phyloP scores from a whole-genome alignment of 2,888 invertebrate species.

The Limnephilus rhombicus region DNA sequence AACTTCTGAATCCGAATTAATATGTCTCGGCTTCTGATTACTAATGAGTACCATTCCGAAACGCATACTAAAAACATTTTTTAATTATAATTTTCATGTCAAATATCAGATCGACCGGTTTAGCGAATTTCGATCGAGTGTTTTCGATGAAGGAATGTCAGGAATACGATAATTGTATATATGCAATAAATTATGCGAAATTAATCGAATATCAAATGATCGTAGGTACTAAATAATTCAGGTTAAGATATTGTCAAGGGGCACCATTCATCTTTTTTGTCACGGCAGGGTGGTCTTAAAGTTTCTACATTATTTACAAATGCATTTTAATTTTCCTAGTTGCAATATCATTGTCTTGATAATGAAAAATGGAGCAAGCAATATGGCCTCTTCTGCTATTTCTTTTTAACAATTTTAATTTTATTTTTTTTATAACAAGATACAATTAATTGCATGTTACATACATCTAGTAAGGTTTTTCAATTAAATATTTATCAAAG shows the following conservation, averaged over 20 bases:
- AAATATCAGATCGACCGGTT: neutral
- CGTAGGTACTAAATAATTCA: constrained; percentile 20
- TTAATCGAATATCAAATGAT: constrained; percentile 37
- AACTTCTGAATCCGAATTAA: neutral
- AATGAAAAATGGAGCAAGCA: no score
- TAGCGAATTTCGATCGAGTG: neutral
- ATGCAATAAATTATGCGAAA: constrained; percentile 37
- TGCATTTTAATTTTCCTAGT: neutral
- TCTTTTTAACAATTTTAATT: neutral
- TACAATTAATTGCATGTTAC: no score
- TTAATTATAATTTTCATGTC: neutral
- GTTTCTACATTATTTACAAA: neutral
- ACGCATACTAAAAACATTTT: neutral
- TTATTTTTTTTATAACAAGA: no score
- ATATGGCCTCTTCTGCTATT: neutral
- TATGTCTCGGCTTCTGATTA: neutral
- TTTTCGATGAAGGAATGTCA: neutral
- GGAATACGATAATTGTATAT: constrained; percentile 37
- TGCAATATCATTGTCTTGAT: neutral
- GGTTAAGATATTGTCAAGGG: constrained; percentile 19
- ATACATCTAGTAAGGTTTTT: no score
- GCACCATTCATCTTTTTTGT: neutral
- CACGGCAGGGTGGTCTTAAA: constrained; percentile 1
- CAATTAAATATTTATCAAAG: no score
- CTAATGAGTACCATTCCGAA: neutral